Percentiles rank a stretch among this genome's conserved stretches.
phyloP scores from a whole-genome alignment of 2,888 invertebrate genomes.

The Criorhina ranunculi region DNA sequence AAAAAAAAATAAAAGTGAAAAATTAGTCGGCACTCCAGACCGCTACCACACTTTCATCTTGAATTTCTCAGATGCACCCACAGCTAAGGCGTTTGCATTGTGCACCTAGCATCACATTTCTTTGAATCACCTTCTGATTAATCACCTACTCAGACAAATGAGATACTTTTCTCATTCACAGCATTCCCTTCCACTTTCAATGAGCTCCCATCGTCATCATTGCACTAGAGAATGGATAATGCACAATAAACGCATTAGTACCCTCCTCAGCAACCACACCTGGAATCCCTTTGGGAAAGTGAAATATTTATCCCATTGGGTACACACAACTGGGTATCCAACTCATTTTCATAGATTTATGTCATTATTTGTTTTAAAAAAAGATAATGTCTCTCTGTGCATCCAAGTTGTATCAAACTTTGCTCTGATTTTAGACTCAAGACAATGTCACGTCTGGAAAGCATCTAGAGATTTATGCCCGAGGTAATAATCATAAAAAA shows the following conservation, averaged over 20 bases:
- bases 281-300: constrained; percentile 20
- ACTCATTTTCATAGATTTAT: constrained; percentile 46
- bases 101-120: neutral
- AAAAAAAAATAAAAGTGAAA: constrained; percentile 18
- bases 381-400: neutral
- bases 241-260: constrained; percentile 5
- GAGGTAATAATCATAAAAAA: neutral
- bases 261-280: constrained; percentile 7
- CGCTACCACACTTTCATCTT: constrained; percentile 27
- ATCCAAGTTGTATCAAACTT: neutral
- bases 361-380: constrained; percentile 32
- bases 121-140: constrained; percentile 40
- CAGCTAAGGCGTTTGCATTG: constrained; percentile 2
- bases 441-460: constrained; percentile 3
- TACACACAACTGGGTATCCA: neutral
- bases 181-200: constrained; percentile 49
- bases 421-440: constrained; percentile 12
- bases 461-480: constrained; percentile 22
- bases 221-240: constrained; percentile 28
- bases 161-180: constrained; percentile 42
- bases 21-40: neutral
- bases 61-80: constrained; percentile 25
- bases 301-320: constrained; percentile 26
- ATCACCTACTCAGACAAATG: constrained; percentile 35
- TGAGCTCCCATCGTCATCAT: neutral